Conservation (phyloP, 2,113 vertebrate species). For the Sapajus apella region DNA sequence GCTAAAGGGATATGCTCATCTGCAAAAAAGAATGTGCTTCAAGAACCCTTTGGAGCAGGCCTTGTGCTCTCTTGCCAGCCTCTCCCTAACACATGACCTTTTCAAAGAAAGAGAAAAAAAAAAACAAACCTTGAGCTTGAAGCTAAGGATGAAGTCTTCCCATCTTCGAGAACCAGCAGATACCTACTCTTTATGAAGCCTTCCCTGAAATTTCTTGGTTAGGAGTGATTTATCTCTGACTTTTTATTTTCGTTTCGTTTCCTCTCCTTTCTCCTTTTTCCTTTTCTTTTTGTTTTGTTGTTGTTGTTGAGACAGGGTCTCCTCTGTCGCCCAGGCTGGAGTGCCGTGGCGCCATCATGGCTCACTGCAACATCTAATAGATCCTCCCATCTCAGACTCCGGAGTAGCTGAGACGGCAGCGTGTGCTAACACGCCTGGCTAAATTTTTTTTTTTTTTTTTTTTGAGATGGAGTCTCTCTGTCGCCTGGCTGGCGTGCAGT, state of each 20-base stretch:
- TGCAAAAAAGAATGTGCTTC: background rate
- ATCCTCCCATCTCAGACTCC: background rate
- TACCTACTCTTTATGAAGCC: background rate
- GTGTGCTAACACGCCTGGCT: too few relatives aligned
- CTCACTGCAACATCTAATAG: background rate
- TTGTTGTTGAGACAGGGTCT: background rate
- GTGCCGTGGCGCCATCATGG: background rate
- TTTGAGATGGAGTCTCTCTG: too few relatives aligned
- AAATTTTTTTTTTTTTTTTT: too few relatives aligned
- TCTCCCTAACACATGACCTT: conserved; percentile 21
- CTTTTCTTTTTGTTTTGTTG: background rate
- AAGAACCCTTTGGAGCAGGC: background rate
- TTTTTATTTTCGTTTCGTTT: too few relatives aligned
- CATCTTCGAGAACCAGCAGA: background rate
- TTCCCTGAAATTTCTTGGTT: background rate
- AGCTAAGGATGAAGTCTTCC: background rate
- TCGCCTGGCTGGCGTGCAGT: too few relatives aligned
- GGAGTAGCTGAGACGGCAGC: background rate
- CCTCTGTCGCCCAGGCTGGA: background rate
- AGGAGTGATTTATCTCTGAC: background rate
- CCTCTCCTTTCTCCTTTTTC: too few relatives aligned
- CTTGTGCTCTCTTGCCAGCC: background rate
- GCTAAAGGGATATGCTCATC: background rate
- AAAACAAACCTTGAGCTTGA: background rate
- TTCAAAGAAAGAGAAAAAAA: background rate